Conservation (phyloP, 2,113 vertebrate genomes). For the Ceratotherium simum region DNA sequence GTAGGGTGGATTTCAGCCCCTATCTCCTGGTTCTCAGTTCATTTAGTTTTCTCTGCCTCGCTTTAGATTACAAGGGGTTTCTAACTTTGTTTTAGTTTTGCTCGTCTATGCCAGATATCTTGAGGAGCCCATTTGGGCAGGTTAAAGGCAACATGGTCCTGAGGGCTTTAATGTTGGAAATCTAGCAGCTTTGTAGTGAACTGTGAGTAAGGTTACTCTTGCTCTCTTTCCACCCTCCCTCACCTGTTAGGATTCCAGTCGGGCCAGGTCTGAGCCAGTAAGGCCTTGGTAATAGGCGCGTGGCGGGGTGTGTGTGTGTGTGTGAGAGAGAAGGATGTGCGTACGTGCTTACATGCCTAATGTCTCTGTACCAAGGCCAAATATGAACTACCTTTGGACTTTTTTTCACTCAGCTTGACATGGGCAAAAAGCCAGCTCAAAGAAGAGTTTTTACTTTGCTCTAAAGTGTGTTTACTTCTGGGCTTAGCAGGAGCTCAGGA, state of each 20-base stretch:
- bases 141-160: background rate
- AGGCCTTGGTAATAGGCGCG: background rate
- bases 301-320: background rate
- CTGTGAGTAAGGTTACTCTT: constrained; percentile 35
- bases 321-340: constrained; percentile 14
- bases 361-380: constrained; percentile 57
- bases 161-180: background rate
- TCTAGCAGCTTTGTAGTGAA: background rate
- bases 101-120: background rate
- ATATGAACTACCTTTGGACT: constrained; percentile 68
- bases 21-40: background rate
- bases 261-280: background rate
- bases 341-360: constrained; percentile 24
- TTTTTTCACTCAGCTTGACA: constrained; percentile 51
- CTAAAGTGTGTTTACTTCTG: constrained; percentile 63
- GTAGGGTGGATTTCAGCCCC: background rate
- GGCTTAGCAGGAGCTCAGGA: constrained; percentile 53
- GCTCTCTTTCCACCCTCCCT: background rate
- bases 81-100: background rate
- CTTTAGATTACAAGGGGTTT: background rate
- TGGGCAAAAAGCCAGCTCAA: constrained; percentile 39
- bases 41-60: background rate
- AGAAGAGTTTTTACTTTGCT: constrained; percentile 57
- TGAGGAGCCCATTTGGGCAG: background rate
- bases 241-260: background rate